These are phyloP conservation scores for Jacana jacana DNA, from an alignment of 2,113 vertebrate genomes.

Conservation along the genomic window DNA sequence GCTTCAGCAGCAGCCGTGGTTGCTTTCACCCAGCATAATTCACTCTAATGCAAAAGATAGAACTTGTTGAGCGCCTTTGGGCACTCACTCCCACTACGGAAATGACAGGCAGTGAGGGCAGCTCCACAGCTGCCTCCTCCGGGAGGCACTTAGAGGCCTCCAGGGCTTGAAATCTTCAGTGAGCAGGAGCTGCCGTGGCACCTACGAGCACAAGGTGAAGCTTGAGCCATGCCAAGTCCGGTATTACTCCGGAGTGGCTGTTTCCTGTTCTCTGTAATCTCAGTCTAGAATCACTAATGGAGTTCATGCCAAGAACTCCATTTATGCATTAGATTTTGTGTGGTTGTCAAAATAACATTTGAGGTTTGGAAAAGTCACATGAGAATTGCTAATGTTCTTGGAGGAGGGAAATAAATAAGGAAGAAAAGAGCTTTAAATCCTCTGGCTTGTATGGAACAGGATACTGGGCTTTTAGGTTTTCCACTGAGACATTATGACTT, in stretches of 20 bases:
- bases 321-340: not conserved
- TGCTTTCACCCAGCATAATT: not conserved
- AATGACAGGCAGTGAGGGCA: not conserved
- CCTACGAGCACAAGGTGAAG: not conserved
- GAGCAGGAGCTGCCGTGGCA: not conserved
- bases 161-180: not conserved
- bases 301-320: not conserved
- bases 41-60: not conserved
- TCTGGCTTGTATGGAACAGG: not conserved
- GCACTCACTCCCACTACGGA: not conserved
- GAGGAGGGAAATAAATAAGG: not conserved
- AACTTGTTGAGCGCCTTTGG: not conserved
- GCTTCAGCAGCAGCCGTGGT: not conserved
- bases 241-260: not conserved
- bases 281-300: not conserved
- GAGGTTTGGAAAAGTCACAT: not conserved
- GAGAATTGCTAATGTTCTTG: not conserved
- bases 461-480: not conserved
- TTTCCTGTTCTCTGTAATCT: not conserved
- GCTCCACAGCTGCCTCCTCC: not conserved
- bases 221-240: not conserved
- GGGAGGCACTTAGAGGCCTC: not conserved
- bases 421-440: not conserved
- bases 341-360: not conserved
- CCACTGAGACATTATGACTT: not conserved